A percentile compares a stretch with the other conserved stretches of the same genome.
Conservation (phyloP, 2,888 invertebrate genomes). For the Horisme vitalbata region DNA sequence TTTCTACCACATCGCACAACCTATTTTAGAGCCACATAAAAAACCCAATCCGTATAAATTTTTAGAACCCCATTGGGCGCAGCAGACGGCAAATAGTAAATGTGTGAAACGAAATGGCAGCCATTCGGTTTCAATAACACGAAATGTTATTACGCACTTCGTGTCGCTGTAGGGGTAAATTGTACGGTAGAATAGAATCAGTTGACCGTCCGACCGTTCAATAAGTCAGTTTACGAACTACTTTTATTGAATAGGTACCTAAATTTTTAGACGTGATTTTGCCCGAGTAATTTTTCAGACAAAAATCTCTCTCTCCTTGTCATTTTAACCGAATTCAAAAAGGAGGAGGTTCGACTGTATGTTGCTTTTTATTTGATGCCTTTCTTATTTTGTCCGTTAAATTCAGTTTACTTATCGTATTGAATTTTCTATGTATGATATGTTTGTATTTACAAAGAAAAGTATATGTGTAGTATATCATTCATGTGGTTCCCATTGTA, state of each 20-base stretch:
- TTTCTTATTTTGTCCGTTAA: no score
- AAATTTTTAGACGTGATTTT: background rate
- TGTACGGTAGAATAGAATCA: slow-evolving; percentile 18
- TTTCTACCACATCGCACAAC: no score
- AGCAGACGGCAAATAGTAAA: slow-evolving; percentile 11
- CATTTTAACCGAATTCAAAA: no score
- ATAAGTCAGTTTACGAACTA: slow-evolving; percentile 8
- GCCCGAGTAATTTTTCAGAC: no score
- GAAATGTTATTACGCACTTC: slow-evolving; percentile 30
- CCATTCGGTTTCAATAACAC: slow-evolving; percentile 32
- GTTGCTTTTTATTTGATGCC: no score
- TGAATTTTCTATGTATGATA: no score
- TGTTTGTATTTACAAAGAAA: no score
- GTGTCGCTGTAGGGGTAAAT: slow-evolving; percentile 23
- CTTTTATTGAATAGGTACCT: background rate
- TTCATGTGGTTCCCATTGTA: no score
- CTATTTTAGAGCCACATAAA: slow-evolving; percentile 6
- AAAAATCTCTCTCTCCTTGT: no score
- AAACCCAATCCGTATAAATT: slow-evolving; percentile 12
- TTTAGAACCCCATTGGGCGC: slow-evolving; percentile 15
- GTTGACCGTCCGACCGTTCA: slow-evolving; percentile 3
- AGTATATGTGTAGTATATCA: no score
- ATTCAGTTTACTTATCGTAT: no score
- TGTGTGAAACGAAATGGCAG: slow-evolving; percentile 15
- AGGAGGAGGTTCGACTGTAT: no score